Evolutionary conservation across 1,140 invertebrate genomes (phyloP).

Genomic region (Anadara kagoshimensis): DNA sequence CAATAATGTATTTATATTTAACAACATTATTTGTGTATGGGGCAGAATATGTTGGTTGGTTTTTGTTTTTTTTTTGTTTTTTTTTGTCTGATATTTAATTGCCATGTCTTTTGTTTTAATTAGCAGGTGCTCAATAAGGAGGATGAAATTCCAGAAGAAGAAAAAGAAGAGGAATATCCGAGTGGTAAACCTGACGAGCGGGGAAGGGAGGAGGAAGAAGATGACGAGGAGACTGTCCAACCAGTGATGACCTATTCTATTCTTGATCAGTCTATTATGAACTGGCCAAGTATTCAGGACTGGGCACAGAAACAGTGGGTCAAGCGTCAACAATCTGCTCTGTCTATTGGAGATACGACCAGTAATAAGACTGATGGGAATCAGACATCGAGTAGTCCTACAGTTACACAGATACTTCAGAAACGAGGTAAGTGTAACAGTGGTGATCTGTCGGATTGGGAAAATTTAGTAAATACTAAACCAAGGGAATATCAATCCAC

Average conservation of each 20-base stretch:
- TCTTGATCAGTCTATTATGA: conserved; percentile 69
- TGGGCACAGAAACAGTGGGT: conserved; percentile 73
- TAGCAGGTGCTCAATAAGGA: no score
- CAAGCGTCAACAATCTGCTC: conserved; percentile 62
- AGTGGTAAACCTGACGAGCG: conserved; percentile 56
- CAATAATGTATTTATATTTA: no score
- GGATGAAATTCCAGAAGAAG: conserved; percentile 4
- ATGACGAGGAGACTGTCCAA: conserved; percentile 49
- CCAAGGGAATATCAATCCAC: no score
- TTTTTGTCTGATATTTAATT: no score
- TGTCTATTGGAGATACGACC: conserved; percentile 41
- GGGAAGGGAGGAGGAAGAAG: conserved; percentile 38
- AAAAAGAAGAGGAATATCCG: conserved; percentile 45
- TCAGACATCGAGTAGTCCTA: conserved; percentile 15
- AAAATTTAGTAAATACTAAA: no score
- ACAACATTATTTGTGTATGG: no score
- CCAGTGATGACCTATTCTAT: conserved; percentile 68
- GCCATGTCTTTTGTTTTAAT: no score
- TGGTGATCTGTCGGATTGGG: no score
- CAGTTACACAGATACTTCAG: conserved; percentile 11
- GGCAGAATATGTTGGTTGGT: no score
- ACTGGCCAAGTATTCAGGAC: conserved; percentile 72
- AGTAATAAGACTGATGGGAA: conserved; percentile 40
- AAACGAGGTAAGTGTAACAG: conserved; percentile 28
- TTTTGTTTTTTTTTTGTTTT: no score